Base-by-base conservation (phyloP, 2,888 invertebrate genomes). In the Rhopalosiphum nymphaeae region DNA sequence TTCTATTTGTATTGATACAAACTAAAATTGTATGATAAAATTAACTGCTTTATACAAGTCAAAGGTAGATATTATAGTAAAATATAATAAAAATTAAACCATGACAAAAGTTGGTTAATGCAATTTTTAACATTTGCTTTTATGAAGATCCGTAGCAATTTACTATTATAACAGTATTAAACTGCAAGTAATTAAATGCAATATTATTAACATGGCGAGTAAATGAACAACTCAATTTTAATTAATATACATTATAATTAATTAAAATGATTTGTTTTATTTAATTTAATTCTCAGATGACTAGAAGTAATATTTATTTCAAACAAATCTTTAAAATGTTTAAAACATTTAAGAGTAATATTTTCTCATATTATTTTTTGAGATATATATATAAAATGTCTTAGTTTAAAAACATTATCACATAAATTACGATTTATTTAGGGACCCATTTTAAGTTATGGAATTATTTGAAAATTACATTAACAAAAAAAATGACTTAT, bases 241-340 rank as follows among this genome's bases (percentile, higher is more conserved):
- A 78, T 84, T 26, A 42, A 78, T 53, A 53, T 36, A 49, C 49
- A 61, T 61, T 89, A 16, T n/a, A 49, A 78, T 53, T 53, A 53
- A 53, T 7, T 57, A 61, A 92, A 88, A 61, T 16, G 46, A 57
- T 57, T 57, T 85, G 46, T 56, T 21, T 44, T 61, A 46, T 84
- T 92, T 36, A 84, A 57, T 56, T 86, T 11, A 92, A 88, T 78
- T 26, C 86, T 36, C n/a, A 21, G 92, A 67, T 92, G 92, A 92
- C 92, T 92, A 92, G 92, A 88, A 92, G 10, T 67, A 78, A 49
- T 42, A 78, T 57, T 91, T 46, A 67, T 92, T 87, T 36, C 29
- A 86, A 46, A 92, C 13, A 3, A 61, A 61, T 92, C 16, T 92
- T 87, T 87, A 42, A 49, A 87, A 87, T 49, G 5, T 42, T 44